Conservation (phyloP, 2,888 invertebrate species). For the Terebella lapidaria region DNA sequence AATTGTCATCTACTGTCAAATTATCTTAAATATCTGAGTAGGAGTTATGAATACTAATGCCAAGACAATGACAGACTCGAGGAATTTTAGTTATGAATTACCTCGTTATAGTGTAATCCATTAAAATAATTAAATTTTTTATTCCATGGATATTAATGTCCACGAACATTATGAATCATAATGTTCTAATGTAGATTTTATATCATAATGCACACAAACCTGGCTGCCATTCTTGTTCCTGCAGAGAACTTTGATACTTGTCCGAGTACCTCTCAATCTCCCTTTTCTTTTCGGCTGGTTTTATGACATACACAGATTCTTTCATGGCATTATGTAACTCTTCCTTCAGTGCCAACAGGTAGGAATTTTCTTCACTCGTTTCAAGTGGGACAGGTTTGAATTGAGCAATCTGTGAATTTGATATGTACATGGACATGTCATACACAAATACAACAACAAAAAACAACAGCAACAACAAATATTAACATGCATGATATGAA, state of each 20-base stretch:
- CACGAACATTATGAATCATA: background rate
- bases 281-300: slow-evolving; percentile 33
- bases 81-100: too few species aligned
- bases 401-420: background rate
- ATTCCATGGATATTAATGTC: too few species aligned
- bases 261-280: slow-evolving; percentile 55
- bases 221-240: slow-evolving; percentile 32
- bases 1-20: too few species aligned
- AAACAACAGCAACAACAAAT: background rate
- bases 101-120: too few species aligned
- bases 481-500: too few species aligned
- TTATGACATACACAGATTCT: slow-evolving; percentile 45
- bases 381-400: slow-evolving; percentile 54
- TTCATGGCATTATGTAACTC: slow-evolving; percentile 45
- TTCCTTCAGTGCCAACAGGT: slow-evolving; percentile 49
- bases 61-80: too few species aligned
- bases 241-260: slow-evolving; percentile 43
- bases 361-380: slow-evolving; percentile 41
- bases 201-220: slow-evolving; percentile 23
- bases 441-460: slow-evolving; percentile 47
- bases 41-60: too few species aligned
- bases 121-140: too few species aligned
- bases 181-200: background rate
- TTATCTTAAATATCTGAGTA: too few species aligned
- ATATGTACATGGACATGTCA: too few species aligned